Percentiles rank a stretch among this genome's conserved stretches.
Evolutionary conservation across 2,797 vertebrate species (phyloP).

Genomic region (Halcyon badia): DNA sequence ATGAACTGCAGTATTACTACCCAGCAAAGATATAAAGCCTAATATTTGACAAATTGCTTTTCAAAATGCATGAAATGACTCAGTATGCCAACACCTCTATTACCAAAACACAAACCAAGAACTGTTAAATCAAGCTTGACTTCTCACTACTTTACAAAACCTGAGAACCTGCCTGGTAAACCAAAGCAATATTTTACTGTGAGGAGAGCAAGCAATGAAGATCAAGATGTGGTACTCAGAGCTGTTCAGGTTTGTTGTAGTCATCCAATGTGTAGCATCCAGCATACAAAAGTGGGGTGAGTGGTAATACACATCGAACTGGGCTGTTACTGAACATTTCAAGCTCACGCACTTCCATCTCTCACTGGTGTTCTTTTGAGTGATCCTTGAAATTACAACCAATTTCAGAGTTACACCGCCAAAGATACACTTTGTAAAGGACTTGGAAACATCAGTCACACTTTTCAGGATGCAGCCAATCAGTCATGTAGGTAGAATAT

Average conservation of each 20-base stretch:
- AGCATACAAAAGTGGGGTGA: fast-evolving
- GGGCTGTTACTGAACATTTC: background rate
- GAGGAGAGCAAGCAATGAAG: background rate
- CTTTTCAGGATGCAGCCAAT: background rate
- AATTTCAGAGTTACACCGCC: background rate
- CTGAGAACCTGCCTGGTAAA: background rate
- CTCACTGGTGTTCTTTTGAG: background rate
- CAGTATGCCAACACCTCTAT: background rate
- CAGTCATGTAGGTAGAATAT: background rate
- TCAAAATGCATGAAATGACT: background rate
- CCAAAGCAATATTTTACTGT: background rate
- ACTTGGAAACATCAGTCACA: background rate
- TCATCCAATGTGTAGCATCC: background rate
- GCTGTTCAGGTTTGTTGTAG: background rate
- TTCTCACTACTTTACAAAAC: background rate
- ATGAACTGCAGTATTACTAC: background rate
- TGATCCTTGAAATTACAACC: background rate
- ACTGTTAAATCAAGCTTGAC: background rate
- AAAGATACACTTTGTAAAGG: background rate
- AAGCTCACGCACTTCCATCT: background rate
- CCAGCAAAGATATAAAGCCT: background rate
- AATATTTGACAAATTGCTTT: background rate
- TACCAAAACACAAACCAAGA: background rate
- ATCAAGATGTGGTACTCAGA: background rate
- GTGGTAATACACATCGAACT: background rate